Evolutionary conservation across 2,888 invertebrate genomes (phyloP).

Genomic region (Acholoe squamosa): DNA sequence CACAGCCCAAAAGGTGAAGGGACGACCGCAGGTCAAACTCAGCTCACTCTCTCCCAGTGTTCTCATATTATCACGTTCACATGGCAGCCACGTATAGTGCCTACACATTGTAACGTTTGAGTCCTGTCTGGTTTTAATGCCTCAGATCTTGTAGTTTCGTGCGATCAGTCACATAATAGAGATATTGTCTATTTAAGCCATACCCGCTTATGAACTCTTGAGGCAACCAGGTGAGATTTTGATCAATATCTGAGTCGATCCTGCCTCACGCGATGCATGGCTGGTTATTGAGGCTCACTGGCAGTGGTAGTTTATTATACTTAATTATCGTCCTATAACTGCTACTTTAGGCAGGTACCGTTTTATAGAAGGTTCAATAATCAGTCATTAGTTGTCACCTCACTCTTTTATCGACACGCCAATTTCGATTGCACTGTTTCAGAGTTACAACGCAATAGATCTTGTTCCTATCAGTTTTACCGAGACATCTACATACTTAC

Average conservation of each 20-base stretch:
- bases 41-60: neutral
- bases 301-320: constrained; percentile 10
- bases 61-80: too few species aligned
- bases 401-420: neutral
- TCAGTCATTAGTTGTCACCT: constrained; percentile 23
- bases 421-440: too few species aligned
- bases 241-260: neutral
- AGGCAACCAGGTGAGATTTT: neutral
- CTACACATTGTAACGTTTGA: too few species aligned
- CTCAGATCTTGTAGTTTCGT: too few species aligned
- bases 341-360: neutral
- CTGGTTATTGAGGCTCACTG: neutral
- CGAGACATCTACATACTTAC: too few species aligned
- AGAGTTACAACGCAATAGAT: too few species aligned
- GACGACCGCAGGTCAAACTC: neutral
- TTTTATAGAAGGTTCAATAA: neutral
- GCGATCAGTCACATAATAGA: too few species aligned
- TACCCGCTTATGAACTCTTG: neutral
- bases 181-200: too few species aligned
- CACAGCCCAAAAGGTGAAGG: constrained; percentile 2
- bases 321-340: neutral
- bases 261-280: neutral
- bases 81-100: too few species aligned
- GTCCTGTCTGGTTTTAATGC: too few species aligned
- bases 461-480: too few species aligned